phyloP scores from a whole-genome alignment of 1,140 invertebrate species.

The Ceratina japonica region DNA sequence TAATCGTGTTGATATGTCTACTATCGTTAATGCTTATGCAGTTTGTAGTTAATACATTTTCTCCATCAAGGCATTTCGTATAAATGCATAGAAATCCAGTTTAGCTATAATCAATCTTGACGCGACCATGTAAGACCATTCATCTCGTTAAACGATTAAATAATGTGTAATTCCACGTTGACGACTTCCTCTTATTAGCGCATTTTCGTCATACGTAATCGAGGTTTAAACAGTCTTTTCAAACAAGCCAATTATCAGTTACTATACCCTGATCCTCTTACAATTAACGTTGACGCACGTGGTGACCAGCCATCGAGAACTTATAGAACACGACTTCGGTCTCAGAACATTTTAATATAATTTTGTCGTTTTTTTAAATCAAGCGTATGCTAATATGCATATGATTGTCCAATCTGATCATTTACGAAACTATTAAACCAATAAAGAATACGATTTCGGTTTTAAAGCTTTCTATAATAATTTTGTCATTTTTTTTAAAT shows the following conservation, averaged over 20 bases:
- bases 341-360: too few relatives aligned
- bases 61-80: neutral
- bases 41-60: neutral
- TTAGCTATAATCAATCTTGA: neutral
- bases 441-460: too few relatives aligned
- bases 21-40: too few relatives aligned
- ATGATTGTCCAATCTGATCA: too few relatives aligned
- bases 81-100: neutral
- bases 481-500: too few relatives aligned
- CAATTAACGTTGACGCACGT: neutral
- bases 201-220: neutral
- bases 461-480: too few relatives aligned
- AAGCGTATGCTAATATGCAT: too few relatives aligned
- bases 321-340: too few relatives aligned
- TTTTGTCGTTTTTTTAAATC: neutral
- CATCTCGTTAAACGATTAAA: neutral
- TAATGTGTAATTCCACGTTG: neutral
- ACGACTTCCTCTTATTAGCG: neutral
- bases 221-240: neutral
- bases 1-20: too few relatives aligned
- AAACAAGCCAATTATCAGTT: slow-evolving; percentile 29
- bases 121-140: neutral
- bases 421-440: too few relatives aligned
- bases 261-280: neutral
- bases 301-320: too few relatives aligned